These are phyloP conservation scores for Pipistrellus kuhlii DNA, from an alignment of 2,797 vertebrate species.

Conservation along the genomic window DNA sequence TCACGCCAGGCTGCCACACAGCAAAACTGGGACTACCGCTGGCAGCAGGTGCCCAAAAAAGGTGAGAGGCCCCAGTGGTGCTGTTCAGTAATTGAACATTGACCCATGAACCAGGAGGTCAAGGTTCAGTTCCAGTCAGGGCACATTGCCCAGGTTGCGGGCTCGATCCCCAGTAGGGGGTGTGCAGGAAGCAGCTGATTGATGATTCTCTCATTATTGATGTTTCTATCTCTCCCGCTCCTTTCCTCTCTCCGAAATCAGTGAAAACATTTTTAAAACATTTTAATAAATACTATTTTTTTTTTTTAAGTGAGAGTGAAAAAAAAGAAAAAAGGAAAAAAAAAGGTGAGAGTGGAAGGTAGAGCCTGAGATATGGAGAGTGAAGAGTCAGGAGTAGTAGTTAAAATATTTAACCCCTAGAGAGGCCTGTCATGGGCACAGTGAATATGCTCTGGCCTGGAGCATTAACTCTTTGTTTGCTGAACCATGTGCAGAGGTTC, in stretches of 20 bases:
- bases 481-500: not conserved
- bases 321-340: slow-evolving; percentile 80
- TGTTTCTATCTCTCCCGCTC: no score
- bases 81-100: no score
- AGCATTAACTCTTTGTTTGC: slow-evolving; percentile 31
- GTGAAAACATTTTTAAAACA: no score
- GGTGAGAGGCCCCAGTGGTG: slow-evolving; percentile 83
- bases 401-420: not conserved
- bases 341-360: slow-evolving; percentile 88
- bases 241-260: no score
- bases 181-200: no score
- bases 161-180: no score
- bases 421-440: not conserved
- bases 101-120: no score
- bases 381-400: not conserved
- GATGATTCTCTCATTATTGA: no score
- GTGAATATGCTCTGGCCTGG: not conserved
- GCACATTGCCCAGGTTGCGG: no score
- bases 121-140: no score
- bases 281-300: no score
- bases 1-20: slow-evolving; percentile 94
- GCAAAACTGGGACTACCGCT: slow-evolving; percentile 97
- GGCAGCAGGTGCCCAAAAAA: slow-evolving; percentile 97
- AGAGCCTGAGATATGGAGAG: not conserved
- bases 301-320: slow-evolving; percentile 75